Base-by-base conservation (phyloP, 1,140 invertebrate genomes). In the Drosophila kepulauana region DNA sequence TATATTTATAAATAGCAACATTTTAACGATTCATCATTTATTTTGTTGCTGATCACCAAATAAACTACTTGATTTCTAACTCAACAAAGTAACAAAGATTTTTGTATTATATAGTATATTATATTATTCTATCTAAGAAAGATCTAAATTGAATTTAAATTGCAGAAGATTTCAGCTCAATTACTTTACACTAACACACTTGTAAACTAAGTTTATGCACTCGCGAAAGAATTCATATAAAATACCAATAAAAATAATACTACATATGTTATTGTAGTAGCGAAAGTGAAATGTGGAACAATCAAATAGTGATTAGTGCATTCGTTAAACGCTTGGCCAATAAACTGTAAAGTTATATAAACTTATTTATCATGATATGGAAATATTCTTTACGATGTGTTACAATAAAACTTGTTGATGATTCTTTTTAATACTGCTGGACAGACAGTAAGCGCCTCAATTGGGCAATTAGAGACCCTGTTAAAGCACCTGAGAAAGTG, bases 401-500 rank as follows among this genome's bases (percentile, higher is more conserved):
- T 70, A 49, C 58, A 70, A 45, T 70, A 58, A 63, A 69, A 58
- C 38, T 51, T 63, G n/a, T 64, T 70, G 45, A 64, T 70, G 46
- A 38, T 54, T 68, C 49, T 68, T 68, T 73, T 70, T 64, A 52
- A 67, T 68, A 65, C 56, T 57, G 16, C 20, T 25, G 20, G 20
- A 25, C 20, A 25, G 63, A 70, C 67, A 75, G 52, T 61, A 57
- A 38, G 54, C 16, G 54, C 52, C 43, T 28, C 72, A 70, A 75
- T 75, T 70, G 67, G 59, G 72, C 58, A 75, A 75, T 75, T 75
- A 75, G 66, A 70, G 43, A 70, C 33, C 35, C 66, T 57, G 69
- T 68, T 59, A 57, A 85, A 79, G 68, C 81, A 89, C 81, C 81
- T 89, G 78, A 69, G 86, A 90, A 86, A 81, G 69, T 74, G 70